phyloP scores from a whole-genome alignment of 2,797 vertebrate species.

The Sciurus carolinensis region DNA sequence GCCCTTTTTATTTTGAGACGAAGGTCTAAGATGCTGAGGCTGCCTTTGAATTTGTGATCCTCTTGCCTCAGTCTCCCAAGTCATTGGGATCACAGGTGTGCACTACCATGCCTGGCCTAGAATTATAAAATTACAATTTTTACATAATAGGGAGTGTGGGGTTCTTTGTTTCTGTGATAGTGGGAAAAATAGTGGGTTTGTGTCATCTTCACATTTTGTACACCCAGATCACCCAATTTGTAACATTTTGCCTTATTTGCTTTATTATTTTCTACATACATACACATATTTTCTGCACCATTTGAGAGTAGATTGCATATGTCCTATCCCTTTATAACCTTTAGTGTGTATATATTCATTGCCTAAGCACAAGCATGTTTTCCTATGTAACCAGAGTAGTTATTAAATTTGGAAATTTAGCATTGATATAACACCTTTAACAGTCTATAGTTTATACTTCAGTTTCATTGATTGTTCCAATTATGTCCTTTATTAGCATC shows the following conservation, averaged over 20 bases:
- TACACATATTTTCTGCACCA: neutral
- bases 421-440: slow-evolving; percentile 31
- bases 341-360: slow-evolving; percentile 40
- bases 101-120: no score
- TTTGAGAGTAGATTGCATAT: slow-evolving; percentile 3
- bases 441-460: neutral
- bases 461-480: neutral
- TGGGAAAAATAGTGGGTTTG: neutral
- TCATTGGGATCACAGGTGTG: no score
- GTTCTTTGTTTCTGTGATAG: neutral
- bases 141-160: no score
- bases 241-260: neutral
- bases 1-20: neutral
- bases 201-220: neutral
- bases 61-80: neutral
- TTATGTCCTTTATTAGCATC: slow-evolving; percentile 2
- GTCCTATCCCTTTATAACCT: neutral
- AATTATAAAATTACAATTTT: no score
- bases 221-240: neutral
- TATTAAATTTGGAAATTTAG: slow-evolving; percentile 59
- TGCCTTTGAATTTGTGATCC: neutral
- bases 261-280: no score
- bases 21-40: neutral
- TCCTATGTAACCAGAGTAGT: slow-evolving; percentile 52
- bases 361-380: slow-evolving; percentile 27